Evolutionary conservation across 1,140 invertebrate species (phyloP).

Genomic region (Trichomalopsis sarcophagae): DNA sequence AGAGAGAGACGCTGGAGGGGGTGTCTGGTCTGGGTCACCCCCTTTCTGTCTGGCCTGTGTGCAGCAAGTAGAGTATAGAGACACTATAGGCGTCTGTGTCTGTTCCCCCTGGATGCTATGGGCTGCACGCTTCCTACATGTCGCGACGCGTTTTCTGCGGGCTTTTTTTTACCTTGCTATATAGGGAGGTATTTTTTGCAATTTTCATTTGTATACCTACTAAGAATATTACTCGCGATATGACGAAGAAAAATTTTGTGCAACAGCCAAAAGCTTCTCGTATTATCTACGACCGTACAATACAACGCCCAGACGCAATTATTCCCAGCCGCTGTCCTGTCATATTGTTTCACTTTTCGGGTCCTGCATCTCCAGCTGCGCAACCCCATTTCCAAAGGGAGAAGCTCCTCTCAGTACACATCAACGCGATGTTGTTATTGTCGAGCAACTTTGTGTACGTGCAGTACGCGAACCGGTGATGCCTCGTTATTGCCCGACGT

Average conservation of each 20-base stretch:
- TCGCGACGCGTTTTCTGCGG: background rate
- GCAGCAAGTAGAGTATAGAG: slow-evolving; percentile 32
- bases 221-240: too few species aligned
- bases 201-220: too few species aligned
- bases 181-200: too few species aligned
- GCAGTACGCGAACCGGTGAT: too few species aligned
- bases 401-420: background rate
- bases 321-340: too few species aligned
- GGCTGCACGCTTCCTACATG: background rate
- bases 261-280: too few species aligned
- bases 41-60: slow-evolving; percentile 66
- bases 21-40: slow-evolving; percentile 74
- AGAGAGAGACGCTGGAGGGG: slow-evolving; percentile 57
- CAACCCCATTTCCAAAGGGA: background rate
- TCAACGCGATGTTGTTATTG: background rate
- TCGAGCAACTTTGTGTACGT: background rate
- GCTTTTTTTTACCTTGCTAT: too few species aligned
- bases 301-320: too few species aligned
- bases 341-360: too few species aligned
- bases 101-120: background rate
- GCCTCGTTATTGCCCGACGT: background rate
- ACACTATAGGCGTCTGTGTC: background rate
- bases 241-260: too few species aligned
- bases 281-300: too few species aligned
- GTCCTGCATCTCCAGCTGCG: too few species aligned